Conservation (phyloP, 64 coral and sea anemone species). For the Hydrozoanthus tunicans region DNA sequence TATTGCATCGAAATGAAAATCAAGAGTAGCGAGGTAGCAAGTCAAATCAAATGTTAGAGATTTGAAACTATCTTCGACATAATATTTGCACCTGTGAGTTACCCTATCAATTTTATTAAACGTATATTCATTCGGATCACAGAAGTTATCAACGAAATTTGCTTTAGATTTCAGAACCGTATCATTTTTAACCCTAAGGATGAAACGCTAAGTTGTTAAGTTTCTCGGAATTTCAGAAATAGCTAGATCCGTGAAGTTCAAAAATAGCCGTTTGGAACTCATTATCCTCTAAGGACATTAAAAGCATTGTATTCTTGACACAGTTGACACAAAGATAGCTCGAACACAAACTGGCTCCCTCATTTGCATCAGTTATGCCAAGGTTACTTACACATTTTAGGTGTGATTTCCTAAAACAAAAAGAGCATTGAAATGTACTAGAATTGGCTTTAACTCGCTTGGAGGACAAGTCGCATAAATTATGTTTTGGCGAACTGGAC, state of each 20-base stretch:
- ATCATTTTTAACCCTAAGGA: too few relatives aligned
- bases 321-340: background rate
- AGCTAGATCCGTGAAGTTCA: too few relatives aligned
- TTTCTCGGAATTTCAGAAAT: too few relatives aligned
- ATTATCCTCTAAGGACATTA: too few relatives aligned
- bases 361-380: conserved; percentile 38
- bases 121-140: conserved; percentile 6
- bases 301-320: too few relatives aligned
- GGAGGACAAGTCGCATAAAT: conserved; percentile 37
- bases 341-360: conserved; percentile 12
- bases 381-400: conserved; percentile 33
- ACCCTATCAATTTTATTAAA: background rate
- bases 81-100: too few relatives aligned
- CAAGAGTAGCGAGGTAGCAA: background rate
- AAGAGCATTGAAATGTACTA: conserved; percentile 35
- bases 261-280: too few relatives aligned
- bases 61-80: background rate
- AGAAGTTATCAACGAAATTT: background rate
- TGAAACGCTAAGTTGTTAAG: too few relatives aligned
- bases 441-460: conserved; percentile 29
- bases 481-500: conserved; percentile 37
- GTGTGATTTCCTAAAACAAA: conserved; percentile 36
- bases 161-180: too few relatives aligned
- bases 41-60: background rate
- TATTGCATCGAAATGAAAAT: conserved; percentile 12